Conservation (phyloP, 2,888 invertebrate species). For the Zaprionus obscuricornis region DNA sequence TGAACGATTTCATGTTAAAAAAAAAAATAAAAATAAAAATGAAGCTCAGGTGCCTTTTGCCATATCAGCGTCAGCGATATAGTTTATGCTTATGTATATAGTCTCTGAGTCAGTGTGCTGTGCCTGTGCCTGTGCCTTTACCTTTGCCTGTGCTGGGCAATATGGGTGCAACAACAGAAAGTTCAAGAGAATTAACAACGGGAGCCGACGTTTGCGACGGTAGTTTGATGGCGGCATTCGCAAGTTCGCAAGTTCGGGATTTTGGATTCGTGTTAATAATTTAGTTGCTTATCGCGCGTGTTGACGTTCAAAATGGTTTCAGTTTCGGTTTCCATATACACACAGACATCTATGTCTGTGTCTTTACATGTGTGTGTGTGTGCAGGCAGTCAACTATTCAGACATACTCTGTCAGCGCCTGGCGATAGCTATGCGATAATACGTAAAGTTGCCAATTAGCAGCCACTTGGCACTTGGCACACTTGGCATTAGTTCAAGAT, state of each 20-base stretch:
- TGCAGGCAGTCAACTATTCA: slow-evolving; percentile 20
- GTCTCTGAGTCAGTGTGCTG: neutral
- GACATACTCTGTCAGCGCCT: slow-evolving; percentile 55
- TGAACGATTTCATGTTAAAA: slow-evolving; percentile 59
- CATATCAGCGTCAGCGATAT: slow-evolving; percentile 67
- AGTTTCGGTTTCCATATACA: slow-evolving; percentile 27
- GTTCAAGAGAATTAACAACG: slow-evolving; percentile 68
- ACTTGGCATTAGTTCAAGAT: slow-evolving; percentile 41
- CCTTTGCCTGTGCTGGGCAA: slow-evolving; percentile 23
- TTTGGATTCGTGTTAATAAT: slow-evolving; percentile 77
- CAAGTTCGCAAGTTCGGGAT: slow-evolving; percentile 19
- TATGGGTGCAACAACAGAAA: slow-evolving; percentile 48
- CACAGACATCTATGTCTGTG: neutral
- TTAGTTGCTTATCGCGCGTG: slow-evolving; percentile 79
- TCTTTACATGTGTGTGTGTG: neutral
- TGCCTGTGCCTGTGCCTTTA: neutral
- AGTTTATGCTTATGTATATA: slow-evolving; percentile 54
- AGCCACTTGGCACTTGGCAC: slow-evolving; percentile 61
- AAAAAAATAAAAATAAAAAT: too few relatives aligned
- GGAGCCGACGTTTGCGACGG: slow-evolving; percentile 41
- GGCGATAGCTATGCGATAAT: slow-evolving; percentile 38
- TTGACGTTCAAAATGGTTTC: slow-evolving; percentile 78
- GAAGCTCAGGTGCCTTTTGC: slow-evolving; percentile 41
- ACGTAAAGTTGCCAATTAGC: slow-evolving; percentile 60
- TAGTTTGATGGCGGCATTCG: slow-evolving; percentile 39